These are phyloP conservation scores for Dufourea novaeangliae DNA, from an alignment of 1,140 invertebrate species.

Conservation along the genomic window DNA sequence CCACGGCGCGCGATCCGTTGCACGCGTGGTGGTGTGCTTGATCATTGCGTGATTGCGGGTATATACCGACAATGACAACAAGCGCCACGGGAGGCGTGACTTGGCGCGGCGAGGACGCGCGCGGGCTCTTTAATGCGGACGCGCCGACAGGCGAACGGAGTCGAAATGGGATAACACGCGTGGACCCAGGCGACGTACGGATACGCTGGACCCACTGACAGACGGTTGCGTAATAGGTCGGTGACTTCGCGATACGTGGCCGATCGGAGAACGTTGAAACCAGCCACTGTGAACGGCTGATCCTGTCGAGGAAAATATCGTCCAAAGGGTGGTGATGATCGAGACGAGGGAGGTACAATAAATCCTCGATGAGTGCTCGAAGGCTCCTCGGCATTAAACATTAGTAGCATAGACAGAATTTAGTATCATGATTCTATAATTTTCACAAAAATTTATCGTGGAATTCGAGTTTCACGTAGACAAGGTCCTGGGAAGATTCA, in stretches of 20 bases:
- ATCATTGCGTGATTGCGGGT: constrained; percentile 68
- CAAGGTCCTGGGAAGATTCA: constrained; percentile 20
- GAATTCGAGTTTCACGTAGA: too few species aligned
- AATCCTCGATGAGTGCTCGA: not conserved
- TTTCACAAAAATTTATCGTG: too few species aligned
- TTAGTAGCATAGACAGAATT: too few species aligned
- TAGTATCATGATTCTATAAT: too few species aligned
- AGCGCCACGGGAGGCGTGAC: constrained; percentile 77
- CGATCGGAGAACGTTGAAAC: not conserved
- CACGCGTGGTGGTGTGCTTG: constrained; percentile 57
- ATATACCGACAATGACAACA: constrained; percentile 80
- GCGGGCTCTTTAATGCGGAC: constrained; percentile 62
- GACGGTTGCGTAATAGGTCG: constrained; percentile 22
- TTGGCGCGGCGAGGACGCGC: constrained; percentile 68
- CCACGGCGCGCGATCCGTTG: constrained; percentile 14
- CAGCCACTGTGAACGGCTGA: too few species aligned
- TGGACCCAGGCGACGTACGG: constrained; percentile 4
- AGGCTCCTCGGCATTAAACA: too few species aligned
- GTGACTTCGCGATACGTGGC: constrained; percentile 4
- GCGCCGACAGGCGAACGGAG: constrained; percentile 71
- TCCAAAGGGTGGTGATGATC: too few species aligned
- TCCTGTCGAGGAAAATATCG: too few species aligned
- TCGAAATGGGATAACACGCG: constrained; percentile 33
- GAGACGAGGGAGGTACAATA: not conserved
- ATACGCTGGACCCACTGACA: constrained; percentile 7